Percentiles rank a stretch among this genome's conserved stretches.
These are phyloP conservation scores for Talpa occidentalis DNA, from an alignment of 2,113 vertebrate genomes.

Conservation along the genomic window DNA sequence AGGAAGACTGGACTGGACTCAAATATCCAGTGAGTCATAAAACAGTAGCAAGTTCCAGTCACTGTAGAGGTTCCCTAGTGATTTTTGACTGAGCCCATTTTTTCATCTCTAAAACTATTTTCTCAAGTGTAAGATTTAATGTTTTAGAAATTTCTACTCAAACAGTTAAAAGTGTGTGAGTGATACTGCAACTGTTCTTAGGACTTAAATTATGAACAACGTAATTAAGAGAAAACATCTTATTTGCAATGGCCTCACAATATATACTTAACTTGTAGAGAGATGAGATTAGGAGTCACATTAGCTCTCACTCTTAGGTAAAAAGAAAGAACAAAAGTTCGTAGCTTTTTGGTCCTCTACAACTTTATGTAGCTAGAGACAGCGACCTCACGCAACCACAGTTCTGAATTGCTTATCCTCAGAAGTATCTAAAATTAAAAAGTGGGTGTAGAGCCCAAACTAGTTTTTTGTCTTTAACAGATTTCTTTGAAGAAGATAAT, in stretches of 20 bases:
- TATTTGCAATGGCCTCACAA: slow-evolving; percentile 10
- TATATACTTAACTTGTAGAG: neutral
- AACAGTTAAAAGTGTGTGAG: neutral
- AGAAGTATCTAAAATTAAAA: neutral
- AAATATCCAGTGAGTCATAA: slow-evolving; percentile 10
- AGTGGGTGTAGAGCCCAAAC: neutral
- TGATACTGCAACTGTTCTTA: neutral
- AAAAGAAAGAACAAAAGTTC: neutral
- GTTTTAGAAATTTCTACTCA: slow-evolving; percentile 44
- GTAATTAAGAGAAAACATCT: neutral
- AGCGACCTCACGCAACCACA: neutral
- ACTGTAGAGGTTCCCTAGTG: neutral
- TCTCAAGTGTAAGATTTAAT: neutral
- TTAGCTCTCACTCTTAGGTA: neutral
- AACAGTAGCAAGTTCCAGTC: neutral
- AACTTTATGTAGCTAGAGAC: neutral
- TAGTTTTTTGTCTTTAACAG: neutral
- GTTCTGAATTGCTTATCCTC: neutral
- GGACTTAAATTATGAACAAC: neutral
- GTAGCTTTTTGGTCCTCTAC: neutral
- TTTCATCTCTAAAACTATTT: slow-evolving; percentile 11
- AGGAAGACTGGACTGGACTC: neutral
- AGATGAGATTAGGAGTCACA: neutral
- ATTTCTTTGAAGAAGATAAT: neutral
- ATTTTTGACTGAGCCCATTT: neutral